phyloP scores from a whole-genome alignment of 2,113 vertebrate genomes.

The Rafetus swinhoei region DNA sequence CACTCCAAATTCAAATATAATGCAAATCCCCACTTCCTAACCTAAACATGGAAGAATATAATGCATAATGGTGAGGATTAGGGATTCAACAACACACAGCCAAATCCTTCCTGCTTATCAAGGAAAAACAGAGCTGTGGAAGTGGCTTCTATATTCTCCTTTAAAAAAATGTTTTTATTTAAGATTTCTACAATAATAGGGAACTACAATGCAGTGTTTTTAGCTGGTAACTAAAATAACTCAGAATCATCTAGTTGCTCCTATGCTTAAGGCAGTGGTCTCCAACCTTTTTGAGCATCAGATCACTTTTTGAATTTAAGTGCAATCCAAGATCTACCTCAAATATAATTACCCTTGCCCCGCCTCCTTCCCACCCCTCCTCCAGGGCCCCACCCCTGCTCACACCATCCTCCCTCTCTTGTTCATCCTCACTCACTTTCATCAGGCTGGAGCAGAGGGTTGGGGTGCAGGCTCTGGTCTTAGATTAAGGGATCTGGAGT shows the following conservation, averaged over 20 bases:
- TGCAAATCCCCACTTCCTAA: constrained; percentile 20
- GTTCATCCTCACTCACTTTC: too few species aligned
- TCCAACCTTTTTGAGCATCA: too few species aligned
- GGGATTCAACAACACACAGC: constrained; percentile 40
- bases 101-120: constrained; percentile 58
- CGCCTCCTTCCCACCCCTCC: too few species aligned
- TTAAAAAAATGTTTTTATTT: neutral
- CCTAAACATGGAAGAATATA: neutral
- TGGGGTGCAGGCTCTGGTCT: too few species aligned
- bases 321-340: too few species aligned
- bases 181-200: constrained; percentile 26
- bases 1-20: constrained; percentile 16
- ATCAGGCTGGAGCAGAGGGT: too few species aligned
- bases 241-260: neutral
- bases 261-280: neutral
- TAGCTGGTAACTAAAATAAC: neutral
- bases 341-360: too few species aligned
- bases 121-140: constrained; percentile 9
- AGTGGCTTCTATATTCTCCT: neutral
- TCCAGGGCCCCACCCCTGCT: too few species aligned
- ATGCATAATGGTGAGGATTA: constrained; percentile 26
- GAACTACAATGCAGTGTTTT: neutral
- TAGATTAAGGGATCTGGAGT: too few species aligned
- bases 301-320: too few species aligned
- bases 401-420: too few species aligned